A percentile compares a stretch with the other conserved stretches of the same genome.
Conservation (phyloP, 1,140 invertebrate species). For the Lepeophtheirus salmonis region DNA sequence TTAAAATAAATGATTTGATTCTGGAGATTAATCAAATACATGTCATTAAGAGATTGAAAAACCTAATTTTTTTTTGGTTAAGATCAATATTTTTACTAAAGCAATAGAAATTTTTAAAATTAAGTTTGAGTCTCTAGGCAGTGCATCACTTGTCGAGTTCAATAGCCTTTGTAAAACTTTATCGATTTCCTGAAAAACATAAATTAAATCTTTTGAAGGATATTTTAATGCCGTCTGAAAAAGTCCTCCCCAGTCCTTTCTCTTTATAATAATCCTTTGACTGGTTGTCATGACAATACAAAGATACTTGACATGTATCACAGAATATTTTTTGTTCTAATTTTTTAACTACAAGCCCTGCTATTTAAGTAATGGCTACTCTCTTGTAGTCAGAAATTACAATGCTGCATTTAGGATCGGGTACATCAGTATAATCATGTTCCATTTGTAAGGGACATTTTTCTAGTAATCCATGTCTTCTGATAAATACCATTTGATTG, state of each 20-base stretch:
- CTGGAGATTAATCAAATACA: no score
- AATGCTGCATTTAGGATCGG: background rate
- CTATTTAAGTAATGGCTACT: background rate
- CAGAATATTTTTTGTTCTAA: background rate
- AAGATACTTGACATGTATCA: background rate
- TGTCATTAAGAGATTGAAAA: no score
- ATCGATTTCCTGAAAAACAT: background rate
- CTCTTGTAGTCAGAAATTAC: background rate
- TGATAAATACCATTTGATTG: background rate
- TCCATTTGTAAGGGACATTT: background rate
- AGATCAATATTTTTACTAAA: background rate
- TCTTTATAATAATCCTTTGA: background rate
- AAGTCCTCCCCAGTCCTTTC: background rate
- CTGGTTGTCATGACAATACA: background rate
- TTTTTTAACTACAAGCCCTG: background rate
- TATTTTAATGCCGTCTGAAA: background rate
- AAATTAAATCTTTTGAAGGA: background rate
- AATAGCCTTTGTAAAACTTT: background rate
- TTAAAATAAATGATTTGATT: no score
- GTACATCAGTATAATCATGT: background rate
- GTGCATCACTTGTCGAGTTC: background rate
- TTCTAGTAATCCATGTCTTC: background rate
- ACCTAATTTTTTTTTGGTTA: background rate
- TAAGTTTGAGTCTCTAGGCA: background rate
- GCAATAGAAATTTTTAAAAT: background rate